Base-by-base conservation (phyloP, 2,113 vertebrate genomes). In the Galemys pyrenaicus region DNA sequence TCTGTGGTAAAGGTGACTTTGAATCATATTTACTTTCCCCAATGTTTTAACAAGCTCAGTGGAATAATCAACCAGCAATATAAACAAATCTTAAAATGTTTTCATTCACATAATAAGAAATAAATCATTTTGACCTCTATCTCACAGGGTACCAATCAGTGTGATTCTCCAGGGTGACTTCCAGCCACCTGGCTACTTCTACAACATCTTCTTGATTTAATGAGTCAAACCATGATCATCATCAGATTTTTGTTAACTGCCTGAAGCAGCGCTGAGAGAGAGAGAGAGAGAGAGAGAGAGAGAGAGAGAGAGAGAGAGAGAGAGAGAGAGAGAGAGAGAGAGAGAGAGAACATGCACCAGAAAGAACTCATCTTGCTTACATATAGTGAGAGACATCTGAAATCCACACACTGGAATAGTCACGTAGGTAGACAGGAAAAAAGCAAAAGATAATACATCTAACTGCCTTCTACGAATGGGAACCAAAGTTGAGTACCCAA, bases 1-100 rank as follows among this genome's bases (percentile, higher is more conserved):
- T 94, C 91, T 95, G 92, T 74, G 39, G 51, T 49, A 91, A 93
- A 95, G 91, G 93, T 91, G 93, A 94, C 92, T 95, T 91, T 92
- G 41, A 92, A 86, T 92, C 37, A 88, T 41, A 86, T 89, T 92
- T 94, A 62, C 92, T 95, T 95, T 75, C 56, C 67, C 39, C 37
- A 51, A 30, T 41, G 67, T 94, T 49, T 81, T 89, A 81, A 78
- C 17, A 30, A 80, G 60, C 37, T 97, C 73, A 28, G 65, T 44
- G 39, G 49, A 86, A 70, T 95, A 73, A 96, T 92, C 86, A 96
- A 82, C 41, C 32, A 89, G 93, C 74, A 79, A 83, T 71, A 86
- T 86, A 91, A 97, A 95, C 77, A 95, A 94, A 73, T 49, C 68
- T 86, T 56, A 71, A 82, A 74, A 89, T 97, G 78, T 95, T 96